phyloP scores from a whole-genome alignment of 2,113 vertebrate genomes.

The Nycticorax nycticorax region DNA sequence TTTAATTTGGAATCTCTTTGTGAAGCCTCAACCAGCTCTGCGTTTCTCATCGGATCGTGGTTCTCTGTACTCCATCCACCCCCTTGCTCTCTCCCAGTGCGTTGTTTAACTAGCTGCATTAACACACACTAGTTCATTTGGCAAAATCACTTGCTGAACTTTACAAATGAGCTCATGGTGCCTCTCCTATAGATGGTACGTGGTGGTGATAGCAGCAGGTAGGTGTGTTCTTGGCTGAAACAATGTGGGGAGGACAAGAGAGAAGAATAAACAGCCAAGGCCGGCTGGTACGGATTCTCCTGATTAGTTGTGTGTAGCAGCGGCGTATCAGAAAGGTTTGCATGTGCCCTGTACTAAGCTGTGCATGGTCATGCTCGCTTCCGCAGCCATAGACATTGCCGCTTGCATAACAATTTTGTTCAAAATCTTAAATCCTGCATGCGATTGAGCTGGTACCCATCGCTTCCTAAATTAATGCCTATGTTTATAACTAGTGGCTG shows the following conservation, averaged over 20 bases:
- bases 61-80: background rate
- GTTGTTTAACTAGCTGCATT: background rate
- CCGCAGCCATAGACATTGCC: background rate
- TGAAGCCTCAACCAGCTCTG: background rate
- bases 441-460: background rate
- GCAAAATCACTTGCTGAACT: background rate
- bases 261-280: background rate
- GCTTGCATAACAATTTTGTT: background rate
- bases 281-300: background rate
- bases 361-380: background rate
- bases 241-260: background rate
- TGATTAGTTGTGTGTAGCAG: background rate
- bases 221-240: background rate
- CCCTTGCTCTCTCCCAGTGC: background rate
- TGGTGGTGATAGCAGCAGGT: background rate
- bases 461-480: background rate
- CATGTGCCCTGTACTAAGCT: background rate
- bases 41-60: accelerated
- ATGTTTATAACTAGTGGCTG: background rate
- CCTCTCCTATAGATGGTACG: background rate
- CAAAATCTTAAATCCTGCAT: background rate
- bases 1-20: background rate
- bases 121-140: background rate
- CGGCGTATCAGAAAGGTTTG: background rate
- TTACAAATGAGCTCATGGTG: background rate